Conservation (phyloP, 2,113 vertebrate genomes). For the Ammodytes dubius region DNA sequence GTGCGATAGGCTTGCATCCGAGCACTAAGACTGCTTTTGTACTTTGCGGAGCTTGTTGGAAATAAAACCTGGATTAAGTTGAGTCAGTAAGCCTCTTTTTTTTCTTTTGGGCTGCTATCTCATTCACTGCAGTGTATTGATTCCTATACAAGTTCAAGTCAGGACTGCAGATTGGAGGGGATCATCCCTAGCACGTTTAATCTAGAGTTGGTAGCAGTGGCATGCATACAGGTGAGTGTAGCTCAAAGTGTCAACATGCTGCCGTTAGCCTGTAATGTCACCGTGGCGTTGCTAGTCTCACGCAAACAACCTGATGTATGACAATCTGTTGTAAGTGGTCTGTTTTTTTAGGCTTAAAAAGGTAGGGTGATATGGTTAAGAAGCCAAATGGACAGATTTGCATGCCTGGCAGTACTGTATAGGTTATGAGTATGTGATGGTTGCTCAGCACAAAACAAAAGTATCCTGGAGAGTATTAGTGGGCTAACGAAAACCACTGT, state of each 20-base stretch:
- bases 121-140: slow-evolving; percentile 54
- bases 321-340: not conserved
- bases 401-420: not conserved
- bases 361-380: not conserved
- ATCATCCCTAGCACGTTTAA: slow-evolving; percentile 61
- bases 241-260: slow-evolving; percentile 31
- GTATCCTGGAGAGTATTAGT: slow-evolving; percentile 1
- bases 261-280: slow-evolving; percentile 21
- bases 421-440: not conserved
- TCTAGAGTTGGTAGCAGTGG: slow-evolving; percentile 46
- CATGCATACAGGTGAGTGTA: slow-evolving; percentile 49
- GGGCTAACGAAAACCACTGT: slow-evolving; percentile 19
- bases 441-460: slow-evolving; percentile 13
- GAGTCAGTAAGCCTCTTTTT: slow-evolving; percentile 66
- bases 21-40: slow-evolving; percentile 61
- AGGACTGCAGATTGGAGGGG: slow-evolving; percentile 59
- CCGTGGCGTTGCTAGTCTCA: not conserved
- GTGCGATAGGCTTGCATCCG: slow-evolving; percentile 33
- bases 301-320: not conserved
- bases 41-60: slow-evolving; percentile 15
- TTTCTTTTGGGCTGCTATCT: slow-evolving; percentile 33
- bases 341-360: not conserved
- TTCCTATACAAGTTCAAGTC: slow-evolving; percentile 48
- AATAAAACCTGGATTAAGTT: slow-evolving; percentile 71
- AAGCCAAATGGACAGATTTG: not conserved